Evolutionary conservation across 2,797 vertebrate species (phyloP).

Genomic region (Karalla daura): DNA sequence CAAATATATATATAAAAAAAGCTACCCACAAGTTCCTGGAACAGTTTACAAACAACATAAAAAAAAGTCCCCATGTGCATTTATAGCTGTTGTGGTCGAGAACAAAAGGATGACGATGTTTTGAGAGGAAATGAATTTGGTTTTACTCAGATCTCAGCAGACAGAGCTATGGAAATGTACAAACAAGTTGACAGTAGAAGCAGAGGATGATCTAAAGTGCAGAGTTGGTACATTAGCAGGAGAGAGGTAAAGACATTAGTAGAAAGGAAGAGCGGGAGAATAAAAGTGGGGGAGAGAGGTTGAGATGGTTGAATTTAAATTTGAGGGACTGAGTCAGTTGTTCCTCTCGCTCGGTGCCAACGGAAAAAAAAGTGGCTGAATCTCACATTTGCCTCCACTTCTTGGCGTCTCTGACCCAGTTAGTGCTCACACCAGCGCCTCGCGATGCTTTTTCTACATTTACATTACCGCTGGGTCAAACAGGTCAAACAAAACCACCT

Average conservation of each 20-base stretch:
- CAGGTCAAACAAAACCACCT: constrained; percentile 13
- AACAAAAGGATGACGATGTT: background rate
- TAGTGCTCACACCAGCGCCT: constrained; percentile 42
- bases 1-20: background rate
- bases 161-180: constrained; percentile 1
- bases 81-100: constrained; percentile 20
- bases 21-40: constrained; percentile 41
- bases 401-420: constrained; percentile 73
- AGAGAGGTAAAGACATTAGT: constrained; percentile 68
- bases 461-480: constrained; percentile 39
- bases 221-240: constrained; percentile 48
- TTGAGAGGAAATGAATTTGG: constrained; percentile 20
- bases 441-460: constrained; percentile 6
- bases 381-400: constrained; percentile 65
- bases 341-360: constrained; percentile 82
- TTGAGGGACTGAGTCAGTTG: constrained; percentile 81
- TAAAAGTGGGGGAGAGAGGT: constrained; percentile 29
- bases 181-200: constrained; percentile 1
- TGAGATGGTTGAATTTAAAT: constrained; percentile 70
- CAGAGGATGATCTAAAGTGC: constrained; percentile 50
- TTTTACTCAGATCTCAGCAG: constrained; percentile 11
- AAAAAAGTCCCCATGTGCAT: constrained; percentile 9
- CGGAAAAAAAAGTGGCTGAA: constrained; percentile 80
- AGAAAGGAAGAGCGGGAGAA: constrained; percentile 37
- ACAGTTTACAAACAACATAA: constrained; percentile 7